Conservation (phyloP, 2,888 invertebrate species). For the Quadroppia sp. region DNA sequence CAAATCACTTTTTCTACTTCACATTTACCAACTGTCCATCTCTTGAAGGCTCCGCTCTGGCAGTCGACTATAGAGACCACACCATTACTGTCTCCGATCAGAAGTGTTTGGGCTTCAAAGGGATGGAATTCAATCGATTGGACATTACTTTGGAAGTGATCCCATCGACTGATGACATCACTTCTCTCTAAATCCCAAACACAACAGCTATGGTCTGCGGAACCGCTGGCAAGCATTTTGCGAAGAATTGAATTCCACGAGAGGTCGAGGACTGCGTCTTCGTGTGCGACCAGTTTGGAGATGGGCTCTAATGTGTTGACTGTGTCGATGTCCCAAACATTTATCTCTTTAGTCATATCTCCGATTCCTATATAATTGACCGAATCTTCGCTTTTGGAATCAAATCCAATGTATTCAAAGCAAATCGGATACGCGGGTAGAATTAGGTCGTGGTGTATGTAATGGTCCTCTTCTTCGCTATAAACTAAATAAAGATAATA, state of each 20-base stretch:
- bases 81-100: conserved; percentile 77
- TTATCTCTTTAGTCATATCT: conserved; percentile 84
- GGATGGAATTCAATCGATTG: conserved; percentile 80
- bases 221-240: conserved; percentile 86
- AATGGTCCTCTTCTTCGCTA: conserved; percentile 72
- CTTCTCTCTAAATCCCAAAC: conserved; percentile 88
- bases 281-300: conserved; percentile 77
- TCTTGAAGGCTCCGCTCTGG: conserved; percentile 51
- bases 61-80: conserved; percentile 38
- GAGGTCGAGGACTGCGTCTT: conserved; percentile 81
- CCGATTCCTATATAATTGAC: conserved; percentile 86
- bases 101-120: conserved; percentile 71
- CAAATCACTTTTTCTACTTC: conserved; percentile 84
- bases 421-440: conserved; percentile 84
- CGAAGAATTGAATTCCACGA: conserved; percentile 75
- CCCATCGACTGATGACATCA: conserved; percentile 68
- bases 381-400: conserved; percentile 64
- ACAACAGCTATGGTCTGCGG: conserved; percentile 78
- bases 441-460: conserved; percentile 88
- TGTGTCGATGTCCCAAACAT: conserved; percentile 95
- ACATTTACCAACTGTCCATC: conserved; percentile 67
- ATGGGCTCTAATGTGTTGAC: conserved; percentile 85
- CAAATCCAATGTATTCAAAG: conserved; percentile 85
- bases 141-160: conserved; percentile 71
- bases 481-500: conserved; percentile 51